Percentiles rank a stretch among this genome's conserved stretches.
Evolutionary conservation across 2,797 vertebrate genomes (phyloP).

Genomic region (Coluber constrictor): DNA sequence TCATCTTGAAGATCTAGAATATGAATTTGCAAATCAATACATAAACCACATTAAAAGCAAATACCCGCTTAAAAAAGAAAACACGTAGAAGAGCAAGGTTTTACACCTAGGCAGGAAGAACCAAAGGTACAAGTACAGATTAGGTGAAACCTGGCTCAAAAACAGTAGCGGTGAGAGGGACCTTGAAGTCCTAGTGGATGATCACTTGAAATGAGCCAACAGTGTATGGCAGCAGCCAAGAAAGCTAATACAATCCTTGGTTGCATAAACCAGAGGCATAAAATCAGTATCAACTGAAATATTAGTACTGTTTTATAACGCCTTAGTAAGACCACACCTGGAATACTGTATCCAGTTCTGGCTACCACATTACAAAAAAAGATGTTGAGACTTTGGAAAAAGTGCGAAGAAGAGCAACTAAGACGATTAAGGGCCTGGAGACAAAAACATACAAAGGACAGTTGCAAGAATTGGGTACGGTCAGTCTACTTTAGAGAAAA

Average conservation of each 20-base stretch:
- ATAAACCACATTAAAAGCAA: not conserved
- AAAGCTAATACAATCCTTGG: not conserved
- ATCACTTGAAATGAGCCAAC: not conserved
- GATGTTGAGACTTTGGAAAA: too few species aligned
- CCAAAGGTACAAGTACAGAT: not conserved
- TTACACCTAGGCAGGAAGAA: not conserved
- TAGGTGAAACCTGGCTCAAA: not conserved
- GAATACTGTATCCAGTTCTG: not conserved
- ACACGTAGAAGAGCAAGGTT: not conserved
- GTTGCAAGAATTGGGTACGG: too few species aligned
- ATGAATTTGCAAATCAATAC: not conserved
- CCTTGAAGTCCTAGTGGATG: not conserved
- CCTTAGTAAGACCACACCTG: not conserved
- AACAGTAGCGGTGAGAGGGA: not conserved
- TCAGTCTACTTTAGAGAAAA: too few species aligned
- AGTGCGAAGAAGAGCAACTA: too few species aligned
- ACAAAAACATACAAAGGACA: too few species aligned
- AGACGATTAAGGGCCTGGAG: too few species aligned
- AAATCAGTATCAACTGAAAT: not conserved
- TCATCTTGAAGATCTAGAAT: not conserved
- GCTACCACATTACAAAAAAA: not conserved
- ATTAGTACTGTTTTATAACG: not conserved
- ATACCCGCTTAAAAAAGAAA: not conserved
- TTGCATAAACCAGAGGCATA: not conserved
- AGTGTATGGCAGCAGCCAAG: not conserved